Evolutionary conservation across 2,888 invertebrate species (phyloP).

Genomic region (Vannuccia rotundouncinata): DNA sequence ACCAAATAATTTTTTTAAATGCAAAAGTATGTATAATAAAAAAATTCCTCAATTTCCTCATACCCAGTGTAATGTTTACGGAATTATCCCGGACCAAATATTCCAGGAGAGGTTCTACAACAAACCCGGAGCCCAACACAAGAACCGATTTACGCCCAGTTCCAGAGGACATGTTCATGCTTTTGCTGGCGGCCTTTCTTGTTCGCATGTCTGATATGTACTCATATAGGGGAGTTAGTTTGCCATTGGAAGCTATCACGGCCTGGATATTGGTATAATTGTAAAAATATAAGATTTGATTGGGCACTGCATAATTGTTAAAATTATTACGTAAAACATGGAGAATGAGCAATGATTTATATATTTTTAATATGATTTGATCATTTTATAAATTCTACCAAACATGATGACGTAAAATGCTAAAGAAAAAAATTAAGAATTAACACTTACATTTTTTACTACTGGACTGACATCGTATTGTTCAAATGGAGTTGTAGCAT

Average conservation of each 20-base stretch:
- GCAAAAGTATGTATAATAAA: too few relatives aligned
- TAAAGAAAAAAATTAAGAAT: constrained; percentile 7
- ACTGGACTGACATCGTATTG: constrained; percentile 66
- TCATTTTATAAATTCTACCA: neutral
- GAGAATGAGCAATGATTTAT: neutral
- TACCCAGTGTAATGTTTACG: constrained; percentile 74
- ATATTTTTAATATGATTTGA: neutral
- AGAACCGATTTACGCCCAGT: constrained; percentile 65
- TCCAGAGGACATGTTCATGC: neutral
- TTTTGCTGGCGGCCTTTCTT: constrained; percentile 45
- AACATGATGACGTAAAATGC: constrained; percentile 57
- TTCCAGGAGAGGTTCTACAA: constrained; percentile 86
- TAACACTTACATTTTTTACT: constrained; percentile 61
- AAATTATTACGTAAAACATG: too few relatives aligned
- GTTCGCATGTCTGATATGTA: constrained; percentile 84
- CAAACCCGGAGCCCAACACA: constrained; percentile 88
- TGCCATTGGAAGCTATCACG: constrained; percentile 89
- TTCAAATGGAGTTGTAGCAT: constrained; percentile 56
- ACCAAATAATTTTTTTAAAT: too few relatives aligned
- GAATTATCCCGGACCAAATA: constrained; percentile 77
- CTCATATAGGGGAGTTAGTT: constrained; percentile 80
- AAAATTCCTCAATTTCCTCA: too few relatives aligned
- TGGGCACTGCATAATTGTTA: too few relatives aligned
- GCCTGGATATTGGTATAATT: constrained; percentile 69
- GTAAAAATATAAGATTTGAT: too few relatives aligned